Conservation (phyloP, 2,113 vertebrate species). For the Etheostoma cragini region DNA sequence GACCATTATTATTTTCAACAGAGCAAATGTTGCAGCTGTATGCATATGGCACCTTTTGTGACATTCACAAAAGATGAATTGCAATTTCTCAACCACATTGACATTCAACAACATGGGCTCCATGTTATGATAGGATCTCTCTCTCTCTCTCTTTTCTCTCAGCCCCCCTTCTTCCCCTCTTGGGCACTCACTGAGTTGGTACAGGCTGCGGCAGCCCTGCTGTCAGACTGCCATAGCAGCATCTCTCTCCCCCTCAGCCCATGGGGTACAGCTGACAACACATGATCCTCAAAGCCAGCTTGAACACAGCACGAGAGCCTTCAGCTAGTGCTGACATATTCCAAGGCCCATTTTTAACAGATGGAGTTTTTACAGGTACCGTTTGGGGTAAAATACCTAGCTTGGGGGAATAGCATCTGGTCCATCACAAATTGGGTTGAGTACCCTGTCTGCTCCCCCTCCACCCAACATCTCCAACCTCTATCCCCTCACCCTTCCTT, state of each 20-base stretch:
- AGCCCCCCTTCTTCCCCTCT: constrained; percentile 5
- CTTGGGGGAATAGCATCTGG: constrained; percentile 83
- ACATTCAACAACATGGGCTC: constrained; percentile 61
- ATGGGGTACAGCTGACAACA: constrained; percentile 74
- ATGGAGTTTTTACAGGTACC: constrained; percentile 83
- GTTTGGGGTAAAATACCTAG: constrained; percentile 81
- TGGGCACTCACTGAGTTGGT: constrained; percentile 34
- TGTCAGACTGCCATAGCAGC: constrained; percentile 69
- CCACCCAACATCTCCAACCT: constrained; percentile 33
- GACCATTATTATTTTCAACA: constrained; percentile 47
- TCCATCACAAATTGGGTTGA: constrained; percentile 78
- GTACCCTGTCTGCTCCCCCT: constrained; percentile 38
- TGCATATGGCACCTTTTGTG: constrained; percentile 61
- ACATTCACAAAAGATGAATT: constrained; percentile 65
- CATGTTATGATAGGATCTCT: constrained; percentile 45
- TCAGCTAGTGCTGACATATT: constrained; percentile 80
- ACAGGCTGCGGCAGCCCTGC: constrained; percentile 62
- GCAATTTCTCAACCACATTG: constrained; percentile 52
- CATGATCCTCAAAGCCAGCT: constrained; percentile 67
- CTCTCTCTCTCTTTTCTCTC: neutral
- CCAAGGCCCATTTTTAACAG: constrained; percentile 78
- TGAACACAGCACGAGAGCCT: constrained; percentile 71
- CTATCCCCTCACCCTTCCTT: constrained; percentile 37
- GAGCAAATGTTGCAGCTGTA: constrained; percentile 57
- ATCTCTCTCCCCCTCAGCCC: constrained; percentile 63